Conservation (phyloP, 92 coral and sea anemone species). For the Epizoanthus rinbou region DNA sequence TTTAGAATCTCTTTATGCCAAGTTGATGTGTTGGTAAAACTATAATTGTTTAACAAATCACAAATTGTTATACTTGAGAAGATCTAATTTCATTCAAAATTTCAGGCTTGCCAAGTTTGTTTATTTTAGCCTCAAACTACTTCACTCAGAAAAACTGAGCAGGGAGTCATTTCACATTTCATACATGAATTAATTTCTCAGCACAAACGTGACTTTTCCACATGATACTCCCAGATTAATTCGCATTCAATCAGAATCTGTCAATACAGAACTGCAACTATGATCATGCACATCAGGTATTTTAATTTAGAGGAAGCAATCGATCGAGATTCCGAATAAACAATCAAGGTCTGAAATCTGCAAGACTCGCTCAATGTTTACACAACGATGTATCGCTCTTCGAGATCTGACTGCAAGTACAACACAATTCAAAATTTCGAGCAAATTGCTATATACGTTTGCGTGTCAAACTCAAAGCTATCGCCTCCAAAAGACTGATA, state of each 20-base stretch:
- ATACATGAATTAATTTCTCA: conserved; percentile 8
- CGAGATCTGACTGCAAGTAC: background rate
- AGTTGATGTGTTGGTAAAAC: no score
- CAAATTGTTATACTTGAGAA: conserved; percentile 1
- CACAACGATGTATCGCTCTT: background rate
- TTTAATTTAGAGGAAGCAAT: background rate
- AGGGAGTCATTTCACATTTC: background rate
- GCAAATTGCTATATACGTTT: background rate
- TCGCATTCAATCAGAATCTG: background rate
- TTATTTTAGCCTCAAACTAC: conserved; percentile 1
- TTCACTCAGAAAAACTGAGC: conserved; percentile 22
- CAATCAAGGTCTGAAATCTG: conserved; percentile 1
- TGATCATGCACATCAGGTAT: no score
- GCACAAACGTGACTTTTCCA: background rate
- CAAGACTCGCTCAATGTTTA: conserved; percentile 11
- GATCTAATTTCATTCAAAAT: conserved; percentile 16
- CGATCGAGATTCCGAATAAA: background rate
- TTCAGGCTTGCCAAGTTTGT: conserved; percentile 23
- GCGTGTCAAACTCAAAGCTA: background rate
- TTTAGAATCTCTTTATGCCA: no score
- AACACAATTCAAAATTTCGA: background rate
- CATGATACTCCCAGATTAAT: background rate
- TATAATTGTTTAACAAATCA: background rate
- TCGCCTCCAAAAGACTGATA: background rate
- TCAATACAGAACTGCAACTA: background rate